phyloP scores from a whole-genome alignment of 2,888 invertebrate species.

The Brachypalpus laphriformis region DNA sequence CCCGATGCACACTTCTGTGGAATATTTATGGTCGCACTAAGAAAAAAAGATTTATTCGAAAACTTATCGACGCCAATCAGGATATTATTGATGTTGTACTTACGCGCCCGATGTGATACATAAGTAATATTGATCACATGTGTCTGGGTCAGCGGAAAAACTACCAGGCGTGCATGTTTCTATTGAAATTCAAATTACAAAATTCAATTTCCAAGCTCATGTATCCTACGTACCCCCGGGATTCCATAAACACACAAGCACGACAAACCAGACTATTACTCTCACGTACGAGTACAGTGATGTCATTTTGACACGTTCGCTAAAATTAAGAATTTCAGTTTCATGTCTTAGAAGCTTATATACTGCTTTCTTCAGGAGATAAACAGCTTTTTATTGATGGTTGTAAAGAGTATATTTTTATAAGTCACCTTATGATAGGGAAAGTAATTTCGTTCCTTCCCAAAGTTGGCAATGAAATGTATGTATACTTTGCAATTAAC shows the following conservation, averaged over 20 bases:
- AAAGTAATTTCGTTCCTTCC: background rate
- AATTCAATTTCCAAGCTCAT: background rate
- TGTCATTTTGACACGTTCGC: background rate
- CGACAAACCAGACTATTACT: background rate
- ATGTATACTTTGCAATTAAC: constrained; percentile 1
- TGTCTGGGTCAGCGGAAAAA: background rate
- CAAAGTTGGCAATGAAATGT: background rate
- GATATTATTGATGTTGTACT: background rate
- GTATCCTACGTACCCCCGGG: background rate
- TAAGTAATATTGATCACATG: constrained; percentile 11
- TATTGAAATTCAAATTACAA: background rate
- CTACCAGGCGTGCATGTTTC: constrained; percentile 11
- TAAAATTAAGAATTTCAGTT: background rate
- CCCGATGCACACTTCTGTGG: background rate
- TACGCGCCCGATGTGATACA: constrained; percentile 28
- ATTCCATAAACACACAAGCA: background rate
- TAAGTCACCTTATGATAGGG: background rate
- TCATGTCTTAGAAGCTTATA: constrained; percentile 2
- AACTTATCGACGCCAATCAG: background rate
- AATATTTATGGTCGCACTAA: constrained; percentile 2
- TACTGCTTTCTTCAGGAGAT: background rate
- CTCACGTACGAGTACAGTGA: background rate
- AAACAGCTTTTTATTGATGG: constrained; percentile 10
- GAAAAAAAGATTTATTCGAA: background rate
- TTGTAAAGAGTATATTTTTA: background rate